These are phyloP conservation scores for Ophion slaviceki DNA, from an alignment of 2,888 invertebrate genomes.

Conservation along the genomic window DNA sequence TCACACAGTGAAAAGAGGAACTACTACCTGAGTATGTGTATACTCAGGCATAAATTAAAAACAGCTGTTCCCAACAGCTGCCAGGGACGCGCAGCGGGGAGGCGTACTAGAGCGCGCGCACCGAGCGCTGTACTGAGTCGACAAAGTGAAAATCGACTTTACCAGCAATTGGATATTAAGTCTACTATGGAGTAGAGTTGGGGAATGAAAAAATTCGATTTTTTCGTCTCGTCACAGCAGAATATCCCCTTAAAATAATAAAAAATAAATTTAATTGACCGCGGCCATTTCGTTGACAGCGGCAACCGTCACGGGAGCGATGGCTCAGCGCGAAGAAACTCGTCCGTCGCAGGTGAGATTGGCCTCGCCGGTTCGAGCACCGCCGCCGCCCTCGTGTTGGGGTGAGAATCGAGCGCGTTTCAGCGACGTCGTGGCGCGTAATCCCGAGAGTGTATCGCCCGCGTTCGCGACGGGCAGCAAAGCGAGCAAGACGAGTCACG, in stretches of 20 bases:
- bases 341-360: conserved; percentile 69
- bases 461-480: conserved; percentile 72
- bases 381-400: conserved; percentile 83
- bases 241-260: background rate
- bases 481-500: conserved; percentile 66
- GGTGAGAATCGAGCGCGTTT: conserved; percentile 86
- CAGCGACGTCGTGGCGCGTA: conserved; percentile 86
- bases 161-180: no score
- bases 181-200: no score
- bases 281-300: conserved; percentile 33
- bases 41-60: no score
- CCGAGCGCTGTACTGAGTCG: no score
- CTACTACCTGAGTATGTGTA: no score
- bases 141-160: no score
- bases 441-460: conserved; percentile 80
- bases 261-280: background rate
- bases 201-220: no score
- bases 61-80: no score
- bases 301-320: conserved; percentile 68
- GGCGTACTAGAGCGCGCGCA: no score
- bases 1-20: no score
- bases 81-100: no score
- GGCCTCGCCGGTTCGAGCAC: conserved; percentile 61
- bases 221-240: no score
- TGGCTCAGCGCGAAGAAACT: conserved; percentile 69